Percentiles rank a stretch among this genome's conserved stretches.
Evolutionary conservation across 2,888 invertebrate genomes (phyloP).

Genomic region (Orchesella flavescens): DNA sequence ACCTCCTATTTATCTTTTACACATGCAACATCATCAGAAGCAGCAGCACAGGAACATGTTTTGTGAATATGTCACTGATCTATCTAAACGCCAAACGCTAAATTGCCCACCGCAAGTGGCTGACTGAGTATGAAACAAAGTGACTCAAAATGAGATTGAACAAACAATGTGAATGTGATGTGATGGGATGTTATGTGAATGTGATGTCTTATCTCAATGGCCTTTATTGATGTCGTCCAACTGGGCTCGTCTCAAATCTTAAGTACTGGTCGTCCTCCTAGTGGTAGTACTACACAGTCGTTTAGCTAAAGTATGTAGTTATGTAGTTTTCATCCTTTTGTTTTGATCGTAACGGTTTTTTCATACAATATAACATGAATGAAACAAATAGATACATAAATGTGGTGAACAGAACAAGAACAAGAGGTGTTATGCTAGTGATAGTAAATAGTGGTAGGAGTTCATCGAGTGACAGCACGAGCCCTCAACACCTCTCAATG

Average conservation of each 20-base stretch:
- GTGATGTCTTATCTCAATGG: slow-evolving; percentile 54
- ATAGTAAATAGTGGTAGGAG: background rate
- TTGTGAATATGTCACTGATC: background rate
- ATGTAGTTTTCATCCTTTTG: too few relatives aligned
- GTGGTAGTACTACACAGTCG: background rate
- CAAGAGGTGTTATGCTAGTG: background rate
- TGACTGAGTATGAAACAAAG: slow-evolving; percentile 30
- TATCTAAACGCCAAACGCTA: background rate
- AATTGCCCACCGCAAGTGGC: slow-evolving; percentile 17
- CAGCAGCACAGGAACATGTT: background rate
- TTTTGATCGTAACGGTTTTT: slow-evolving; percentile 15
- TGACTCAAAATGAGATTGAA: slow-evolving; percentile 47
- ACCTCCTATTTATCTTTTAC: too few relatives aligned
- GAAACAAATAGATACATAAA: background rate
- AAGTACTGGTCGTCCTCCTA: background rate
- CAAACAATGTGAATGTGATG: slow-evolving; percentile 42
- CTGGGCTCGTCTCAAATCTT: slow-evolving; percentile 25
- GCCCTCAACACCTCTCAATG: slow-evolving; percentile 48
- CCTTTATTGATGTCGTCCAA: slow-evolving; percentile 59
- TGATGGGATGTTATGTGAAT: background rate
- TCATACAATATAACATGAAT: background rate
- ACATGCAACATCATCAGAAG: too few relatives aligned
- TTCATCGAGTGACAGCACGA: slow-evolving; percentile 46
- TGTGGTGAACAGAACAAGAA: background rate
- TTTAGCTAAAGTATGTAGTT: too few relatives aligned